Evolutionary conservation across 1,140 invertebrate species (phyloP), one percentile per base, ranked within the genome.

Genomic region (Drosophila neocordata): DNA sequence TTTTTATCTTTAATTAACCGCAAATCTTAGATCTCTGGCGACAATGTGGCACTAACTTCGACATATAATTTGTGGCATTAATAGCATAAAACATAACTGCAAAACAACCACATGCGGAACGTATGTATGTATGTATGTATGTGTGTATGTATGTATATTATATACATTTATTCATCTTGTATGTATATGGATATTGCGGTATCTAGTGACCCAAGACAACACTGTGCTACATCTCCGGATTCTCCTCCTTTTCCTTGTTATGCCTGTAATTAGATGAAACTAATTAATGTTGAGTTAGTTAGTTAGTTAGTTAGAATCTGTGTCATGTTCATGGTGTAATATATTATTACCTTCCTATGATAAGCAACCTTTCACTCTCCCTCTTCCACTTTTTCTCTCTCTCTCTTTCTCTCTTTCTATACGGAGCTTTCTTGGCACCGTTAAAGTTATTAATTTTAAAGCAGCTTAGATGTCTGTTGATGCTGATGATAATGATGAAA

Each of bases 261-360:
- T 68, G 69, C 37, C 67, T 44, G 79, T 82, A 82, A 82, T 82
- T 82, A 82, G 62, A 69, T 79, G 69, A 82, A 82, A 78, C 79
- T 82, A 82, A 82, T 82, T 82, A 82, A 82, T 79, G 79, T 73
- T 71, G 63, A 53, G 52, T 73, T 51, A 51, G 44, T 51, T 31
- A 35, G 34, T 48, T 48, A 48, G 41, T 48, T 48, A 20, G 41
- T 20, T 48, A 73, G 67, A 65, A 70, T 82, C 66, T 82, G 53
- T 71, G 74, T 53, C 79, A 78, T 65, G 60, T 75, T 74, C 71
- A 74, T 73, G 72, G 51, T 37, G 71, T 67, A 41, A 55, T 41
- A 75, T 68, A 27, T 68, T 75, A 75, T 75, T 75, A 75, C 60
- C 72, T 62, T 68, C 64, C 72, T 44, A 57, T 11, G 57, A 61